phyloP scores from a whole-genome alignment of 1,140 invertebrate genomes.

The Ceratosolen solmsi region DNA sequence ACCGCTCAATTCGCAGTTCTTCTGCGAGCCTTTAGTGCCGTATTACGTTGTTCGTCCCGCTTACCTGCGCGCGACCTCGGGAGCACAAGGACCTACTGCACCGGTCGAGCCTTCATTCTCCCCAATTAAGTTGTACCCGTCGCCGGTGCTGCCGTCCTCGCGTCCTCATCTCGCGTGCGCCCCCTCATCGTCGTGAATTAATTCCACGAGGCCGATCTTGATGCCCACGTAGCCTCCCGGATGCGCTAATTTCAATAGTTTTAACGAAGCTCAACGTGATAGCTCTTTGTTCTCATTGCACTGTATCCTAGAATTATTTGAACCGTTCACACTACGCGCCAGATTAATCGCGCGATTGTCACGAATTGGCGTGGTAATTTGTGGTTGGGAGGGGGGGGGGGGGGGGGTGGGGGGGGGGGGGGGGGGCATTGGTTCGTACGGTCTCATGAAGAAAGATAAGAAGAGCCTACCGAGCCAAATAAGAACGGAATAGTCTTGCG shows the following conservation, averaged over 20 bases:
- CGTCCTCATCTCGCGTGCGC: slow-evolving; percentile 21
- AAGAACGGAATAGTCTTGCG: neutral
- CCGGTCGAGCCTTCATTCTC: slow-evolving; percentile 59
- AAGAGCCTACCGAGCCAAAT: neutral
- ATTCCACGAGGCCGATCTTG: slow-evolving; percentile 4
- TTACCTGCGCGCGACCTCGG: slow-evolving; percentile 42
- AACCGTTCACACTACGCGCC: neutral
- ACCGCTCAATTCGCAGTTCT: no score
- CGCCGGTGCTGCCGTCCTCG: slow-evolving; percentile 53
- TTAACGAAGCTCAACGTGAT: slow-evolving; percentile 24
- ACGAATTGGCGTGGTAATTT: no score
- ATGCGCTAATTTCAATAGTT: slow-evolving; percentile 40
- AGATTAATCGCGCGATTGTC: no score
- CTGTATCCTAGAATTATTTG: neutral
- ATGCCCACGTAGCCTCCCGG: slow-evolving; percentile 32
- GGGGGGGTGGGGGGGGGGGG: no score
- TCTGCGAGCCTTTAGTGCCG: neutral
- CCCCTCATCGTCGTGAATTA: slow-evolving; percentile 50
- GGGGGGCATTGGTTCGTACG: no score
- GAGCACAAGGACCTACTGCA: slow-evolving; percentile 10
- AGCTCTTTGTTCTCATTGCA: slow-evolving; percentile 5
- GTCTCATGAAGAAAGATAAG: neutral
- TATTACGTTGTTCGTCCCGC: neutral
- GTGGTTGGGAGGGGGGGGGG: no score
- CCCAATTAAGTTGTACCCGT: slow-evolving; percentile 71